These are phyloP conservation scores for Chrysemys picta DNA, from an alignment of 2,113 vertebrate genomes.

Conservation along the genomic window DNA sequence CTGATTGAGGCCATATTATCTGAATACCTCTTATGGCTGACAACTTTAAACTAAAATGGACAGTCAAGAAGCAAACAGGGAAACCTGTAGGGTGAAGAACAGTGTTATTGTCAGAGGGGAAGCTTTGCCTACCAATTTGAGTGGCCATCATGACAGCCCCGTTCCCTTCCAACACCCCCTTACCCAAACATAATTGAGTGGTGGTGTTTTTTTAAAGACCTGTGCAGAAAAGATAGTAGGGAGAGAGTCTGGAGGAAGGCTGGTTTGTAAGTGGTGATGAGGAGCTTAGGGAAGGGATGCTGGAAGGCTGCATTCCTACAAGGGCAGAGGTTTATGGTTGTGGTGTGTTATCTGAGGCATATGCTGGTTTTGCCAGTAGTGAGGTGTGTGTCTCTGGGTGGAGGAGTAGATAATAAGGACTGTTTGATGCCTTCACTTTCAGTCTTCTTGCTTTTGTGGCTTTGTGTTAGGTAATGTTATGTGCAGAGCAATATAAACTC, in stretches of 20 bases:
- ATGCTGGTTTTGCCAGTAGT: neutral
- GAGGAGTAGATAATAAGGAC: neutral
- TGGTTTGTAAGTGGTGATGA: neutral
- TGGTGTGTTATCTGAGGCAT: neutral
- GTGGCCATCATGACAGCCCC: neutral
- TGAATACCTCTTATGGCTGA: neutral
- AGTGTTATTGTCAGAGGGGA: neutral
- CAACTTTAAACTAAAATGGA: neutral
- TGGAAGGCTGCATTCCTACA: neutral
- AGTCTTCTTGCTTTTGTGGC: neutral
- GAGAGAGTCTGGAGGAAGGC: neutral
- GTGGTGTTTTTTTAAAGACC: neutral
- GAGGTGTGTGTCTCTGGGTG: neutral
- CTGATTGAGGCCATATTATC: neutral
- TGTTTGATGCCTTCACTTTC: neutral
- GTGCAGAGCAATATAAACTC: neutral
- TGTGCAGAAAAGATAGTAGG: neutral
- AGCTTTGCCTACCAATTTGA: neutral
- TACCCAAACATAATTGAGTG: neutral
- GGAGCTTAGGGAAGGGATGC: neutral
- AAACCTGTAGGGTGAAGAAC: neutral
- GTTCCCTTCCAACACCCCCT: neutral
- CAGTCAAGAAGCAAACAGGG: fast-evolving
- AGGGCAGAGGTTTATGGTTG: neutral
- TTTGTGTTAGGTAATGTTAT: neutral